Evolutionary conservation across 2,113 vertebrate species (phyloP).

Genomic region (Phyllopteryx taeniolatus): DNA sequence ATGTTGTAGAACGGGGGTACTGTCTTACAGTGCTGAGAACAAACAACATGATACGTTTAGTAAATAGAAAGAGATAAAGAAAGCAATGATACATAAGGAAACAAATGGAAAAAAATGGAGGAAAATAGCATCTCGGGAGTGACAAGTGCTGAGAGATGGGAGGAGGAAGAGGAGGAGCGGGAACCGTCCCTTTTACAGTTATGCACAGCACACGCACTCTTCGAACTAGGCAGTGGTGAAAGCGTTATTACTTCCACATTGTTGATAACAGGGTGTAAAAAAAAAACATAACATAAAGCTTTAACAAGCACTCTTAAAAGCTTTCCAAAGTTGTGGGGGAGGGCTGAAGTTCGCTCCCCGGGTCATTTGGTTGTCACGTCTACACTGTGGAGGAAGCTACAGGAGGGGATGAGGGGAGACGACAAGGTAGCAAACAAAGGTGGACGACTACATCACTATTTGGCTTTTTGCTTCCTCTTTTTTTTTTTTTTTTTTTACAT

Average conservation of each 20-base stretch:
- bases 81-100: conserved; percentile 69
- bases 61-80: conserved; percentile 73
- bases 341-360: conserved; percentile 43
- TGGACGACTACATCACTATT: conserved; percentile 60
- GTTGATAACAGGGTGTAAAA: conserved; percentile 52
- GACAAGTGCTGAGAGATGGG: conserved; percentile 52
- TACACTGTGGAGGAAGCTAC: conserved; percentile 63
- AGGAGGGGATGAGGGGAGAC: conserved; percentile 50
- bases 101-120: conserved; percentile 45
- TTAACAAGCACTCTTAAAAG: conserved; percentile 37
- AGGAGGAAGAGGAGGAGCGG: conserved; percentile 48
- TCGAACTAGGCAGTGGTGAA: conserved; percentile 60
- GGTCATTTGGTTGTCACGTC: conserved; percentile 72
- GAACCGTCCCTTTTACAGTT: conserved; percentile 70
- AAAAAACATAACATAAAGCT: conserved; percentile 60
- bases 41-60: conserved; percentile 78
- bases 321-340: conserved; percentile 54
- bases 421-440: conserved; percentile 52
- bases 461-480: conserved; percentile 66
- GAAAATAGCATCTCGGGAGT: conserved; percentile 63
- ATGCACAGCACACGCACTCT: conserved; percentile 64
- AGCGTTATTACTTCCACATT: conserved; percentile 66
- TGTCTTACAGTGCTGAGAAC: conserved; percentile 99
- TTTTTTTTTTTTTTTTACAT: conserved; percentile 22
- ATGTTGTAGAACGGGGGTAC: conserved; percentile 92